Evolutionary conservation across 2,888 invertebrate species (phyloP).

Genomic region (Terebella lapidaria): DNA sequence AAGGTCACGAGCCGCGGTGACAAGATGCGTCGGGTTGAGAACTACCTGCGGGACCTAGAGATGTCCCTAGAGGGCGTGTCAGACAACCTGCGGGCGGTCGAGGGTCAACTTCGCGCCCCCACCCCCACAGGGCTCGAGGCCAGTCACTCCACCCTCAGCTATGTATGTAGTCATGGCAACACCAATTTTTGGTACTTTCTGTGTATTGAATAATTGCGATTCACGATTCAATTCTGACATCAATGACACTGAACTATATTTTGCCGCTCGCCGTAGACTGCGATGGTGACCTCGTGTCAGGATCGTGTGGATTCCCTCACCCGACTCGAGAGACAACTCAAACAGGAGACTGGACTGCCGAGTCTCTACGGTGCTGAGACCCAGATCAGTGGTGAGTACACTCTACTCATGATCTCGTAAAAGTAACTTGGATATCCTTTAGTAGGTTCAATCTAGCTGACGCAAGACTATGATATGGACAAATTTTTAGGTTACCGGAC

Average conservation of each 20-base stretch:
- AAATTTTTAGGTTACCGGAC: no score
- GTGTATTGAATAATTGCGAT: no score
- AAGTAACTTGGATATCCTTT: no score
- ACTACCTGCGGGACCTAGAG: conserved; percentile 35
- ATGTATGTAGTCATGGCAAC: conserved; percentile 31
- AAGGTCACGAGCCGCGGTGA: background rate
- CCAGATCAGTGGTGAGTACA: conserved; percentile 64
- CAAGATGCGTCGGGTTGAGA: conserved; percentile 21
- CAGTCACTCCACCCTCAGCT: conserved; percentile 24
- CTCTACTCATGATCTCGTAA: no score
- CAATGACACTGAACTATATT: no score
- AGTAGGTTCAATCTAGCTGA: no score
- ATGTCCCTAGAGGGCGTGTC: conserved; percentile 64
- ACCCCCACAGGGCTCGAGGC: conserved; percentile 76
- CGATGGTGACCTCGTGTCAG: conserved; percentile 58
- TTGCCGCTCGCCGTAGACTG: no score
- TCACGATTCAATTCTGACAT: no score
- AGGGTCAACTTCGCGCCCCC: conserved; percentile 83
- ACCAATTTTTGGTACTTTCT: no score
- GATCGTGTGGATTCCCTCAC: conserved; percentile 76
- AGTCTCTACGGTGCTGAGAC: conserved; percentile 40
- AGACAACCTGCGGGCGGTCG: conserved; percentile 77
- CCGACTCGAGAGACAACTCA: conserved; percentile 70
- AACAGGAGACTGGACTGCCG: conserved; percentile 64
- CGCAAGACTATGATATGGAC: no score